phyloP scores from a whole-genome alignment of 2,888 invertebrate species.

The Heliconius cydno region DNA sequence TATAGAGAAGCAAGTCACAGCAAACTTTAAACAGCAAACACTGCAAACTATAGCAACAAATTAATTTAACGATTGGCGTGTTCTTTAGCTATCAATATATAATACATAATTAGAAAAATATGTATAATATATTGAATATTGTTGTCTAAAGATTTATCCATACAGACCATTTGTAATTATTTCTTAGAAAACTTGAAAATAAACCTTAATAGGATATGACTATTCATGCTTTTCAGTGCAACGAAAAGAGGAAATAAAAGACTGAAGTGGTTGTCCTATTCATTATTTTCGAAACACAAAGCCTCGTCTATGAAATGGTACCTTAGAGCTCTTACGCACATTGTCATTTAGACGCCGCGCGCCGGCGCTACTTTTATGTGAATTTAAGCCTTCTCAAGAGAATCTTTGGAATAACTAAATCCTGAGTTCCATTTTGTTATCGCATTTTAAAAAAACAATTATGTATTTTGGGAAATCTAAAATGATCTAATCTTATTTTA shows the following conservation, averaged over 20 bases:
- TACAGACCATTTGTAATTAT: slow-evolving; percentile 25
- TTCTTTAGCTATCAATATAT: too few species aligned
- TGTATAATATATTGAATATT: not conserved
- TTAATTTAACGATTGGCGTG: too few species aligned
- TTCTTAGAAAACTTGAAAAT: slow-evolving; percentile 64
- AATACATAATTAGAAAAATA: too few species aligned
- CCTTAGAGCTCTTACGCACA: slow-evolving; percentile 52
- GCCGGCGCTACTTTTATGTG: slow-evolving; percentile 62
- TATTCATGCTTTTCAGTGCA: slow-evolving; percentile 59
- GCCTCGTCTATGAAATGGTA: slow-evolving; percentile 59
- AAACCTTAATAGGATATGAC: slow-evolving; percentile 69
- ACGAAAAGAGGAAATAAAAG: slow-evolving; percentile 71
- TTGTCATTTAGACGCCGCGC: slow-evolving; percentile 70
- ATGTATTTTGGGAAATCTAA: not conserved
- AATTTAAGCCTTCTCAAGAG: slow-evolving; percentile 32
- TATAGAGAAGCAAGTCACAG: not conserved
- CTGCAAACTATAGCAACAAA: too few species aligned
- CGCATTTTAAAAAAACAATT: not conserved
- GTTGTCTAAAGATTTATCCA: not conserved
- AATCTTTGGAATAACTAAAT: slow-evolving; percentile 17
- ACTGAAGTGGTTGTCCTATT: slow-evolving; percentile 67
- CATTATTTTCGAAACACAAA: slow-evolving; percentile 70
- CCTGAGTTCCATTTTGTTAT: slow-evolving; percentile 5
- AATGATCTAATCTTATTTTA: not conserved
- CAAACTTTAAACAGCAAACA: too few species aligned